Percentiles rank a stretch among this genome's conserved stretches.
Conservation (phyloP, 2,797 vertebrate genomes). For the Silurus lanzhouensis region DNA sequence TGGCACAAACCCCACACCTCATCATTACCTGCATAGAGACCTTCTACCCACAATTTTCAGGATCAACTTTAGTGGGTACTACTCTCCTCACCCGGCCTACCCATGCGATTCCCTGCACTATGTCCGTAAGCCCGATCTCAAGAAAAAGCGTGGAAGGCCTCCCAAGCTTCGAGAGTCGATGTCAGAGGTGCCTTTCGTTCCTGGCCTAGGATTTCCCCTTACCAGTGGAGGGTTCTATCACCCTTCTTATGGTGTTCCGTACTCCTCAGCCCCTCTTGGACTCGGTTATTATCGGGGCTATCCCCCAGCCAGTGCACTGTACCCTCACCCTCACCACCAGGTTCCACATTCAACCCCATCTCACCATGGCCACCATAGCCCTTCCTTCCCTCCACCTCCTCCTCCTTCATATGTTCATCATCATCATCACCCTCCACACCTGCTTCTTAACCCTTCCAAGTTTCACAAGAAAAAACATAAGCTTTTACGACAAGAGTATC, state of each 20-base stretch:
- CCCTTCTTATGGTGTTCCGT: conserved; percentile 93
- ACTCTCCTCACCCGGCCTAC: conserved; percentile 90
- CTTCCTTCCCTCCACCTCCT: conserved; percentile 88
- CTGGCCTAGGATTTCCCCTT: conserved; percentile 91
- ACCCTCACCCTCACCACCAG: conserved; percentile 85
- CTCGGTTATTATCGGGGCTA: conserved; percentile 94
- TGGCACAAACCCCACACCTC: conserved; percentile 75
- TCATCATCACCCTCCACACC: conserved; percentile 86
- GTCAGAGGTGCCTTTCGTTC: conserved; percentile 96
- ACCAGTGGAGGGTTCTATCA: conserved; percentile 89
- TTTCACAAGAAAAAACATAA: conserved; percentile 99
- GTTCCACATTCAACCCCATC: conserved; percentile 74
- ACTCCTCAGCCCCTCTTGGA: conserved; percentile 91
- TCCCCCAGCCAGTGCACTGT: conserved; percentile 89
- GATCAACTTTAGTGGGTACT: conserved; percentile 97
- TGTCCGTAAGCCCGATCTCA: conserved; percentile 94
- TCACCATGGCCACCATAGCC: conserved; percentile 82
- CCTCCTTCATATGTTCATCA: conserved; percentile 94
- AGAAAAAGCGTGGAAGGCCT: conserved; percentile 95
- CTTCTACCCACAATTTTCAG: conserved; percentile 96
- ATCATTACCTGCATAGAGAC: conserved; percentile 93
- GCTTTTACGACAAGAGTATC: conserved; percentile 91
- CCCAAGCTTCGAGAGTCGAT: conserved; percentile 95
- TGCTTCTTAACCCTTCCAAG: conserved; percentile 93
- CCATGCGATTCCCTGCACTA: conserved; percentile 97